Conservation (phyloP, 2,797 vertebrate species). For the Danio jaintianensis region DNA sequence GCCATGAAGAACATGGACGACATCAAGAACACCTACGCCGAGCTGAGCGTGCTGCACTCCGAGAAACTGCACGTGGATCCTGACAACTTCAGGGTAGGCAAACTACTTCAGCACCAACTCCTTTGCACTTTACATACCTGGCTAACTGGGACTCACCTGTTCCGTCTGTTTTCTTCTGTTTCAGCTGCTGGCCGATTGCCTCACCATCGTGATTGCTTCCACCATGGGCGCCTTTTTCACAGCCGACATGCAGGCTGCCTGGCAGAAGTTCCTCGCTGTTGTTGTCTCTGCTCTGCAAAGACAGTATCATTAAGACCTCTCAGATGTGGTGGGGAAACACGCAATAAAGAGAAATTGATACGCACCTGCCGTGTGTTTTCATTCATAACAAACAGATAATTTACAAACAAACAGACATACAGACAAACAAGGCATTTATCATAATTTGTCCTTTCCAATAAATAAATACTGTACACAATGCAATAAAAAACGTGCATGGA, state of each 20-base stretch:
- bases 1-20: conserved; percentile 86
- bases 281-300: conserved; percentile 73
- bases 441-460: neutral
- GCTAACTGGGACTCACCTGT: neutral
- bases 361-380: neutral
- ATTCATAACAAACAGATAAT: no score
- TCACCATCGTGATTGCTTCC: conserved; percentile 69
- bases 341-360: conserved; percentile 23
- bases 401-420: no score
- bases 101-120: no score
- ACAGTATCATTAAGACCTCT: conserved; percentile 71
- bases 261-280: conserved; percentile 71
- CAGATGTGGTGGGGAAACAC: neutral
- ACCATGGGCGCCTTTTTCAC: conserved; percentile 68
- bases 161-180: neutral
- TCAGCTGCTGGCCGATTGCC: conserved; percentile 71
- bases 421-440: neutral
- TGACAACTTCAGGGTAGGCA: conserved; percentile 85
- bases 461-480: no score
- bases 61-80: conserved; percentile 89
- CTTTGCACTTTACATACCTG: neutral
- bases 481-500: no score
- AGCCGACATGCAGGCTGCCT: conserved; percentile 67
- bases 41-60: conserved; percentile 84
- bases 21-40: conserved; percentile 78